Evolutionary conservation across 2,888 invertebrate genomes (phyloP).

Genomic region (Meteorus colon): DNA sequence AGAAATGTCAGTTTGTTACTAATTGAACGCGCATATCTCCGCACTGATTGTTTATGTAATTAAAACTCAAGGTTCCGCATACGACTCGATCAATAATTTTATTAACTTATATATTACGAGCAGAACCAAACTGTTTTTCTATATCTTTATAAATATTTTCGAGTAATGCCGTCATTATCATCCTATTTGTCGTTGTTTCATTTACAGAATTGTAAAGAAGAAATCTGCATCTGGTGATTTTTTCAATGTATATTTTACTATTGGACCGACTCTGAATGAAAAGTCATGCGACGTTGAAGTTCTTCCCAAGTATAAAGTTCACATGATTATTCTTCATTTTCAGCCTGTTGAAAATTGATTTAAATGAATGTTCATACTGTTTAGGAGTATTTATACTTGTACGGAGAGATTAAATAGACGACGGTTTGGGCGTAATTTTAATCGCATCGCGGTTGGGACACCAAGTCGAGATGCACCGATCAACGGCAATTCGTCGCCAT

Average conservation of each 20-base stretch:
- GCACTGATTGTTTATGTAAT: slow-evolving; percentile 56
- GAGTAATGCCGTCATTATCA: neutral
- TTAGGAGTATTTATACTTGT: slow-evolving; percentile 48
- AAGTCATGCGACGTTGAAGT: neutral
- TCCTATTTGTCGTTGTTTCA: neutral
- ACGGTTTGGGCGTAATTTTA: neutral
- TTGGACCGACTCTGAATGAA: neutral
- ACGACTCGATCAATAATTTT: slow-evolving; percentile 32
- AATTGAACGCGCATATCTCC: slow-evolving; percentile 58
- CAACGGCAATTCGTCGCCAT: slow-evolving; percentile 25
- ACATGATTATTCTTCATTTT: neutral
- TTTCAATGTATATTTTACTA: slow-evolving; percentile 15
- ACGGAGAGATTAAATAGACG: slow-evolving; percentile 19
- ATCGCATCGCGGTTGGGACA: neutral
- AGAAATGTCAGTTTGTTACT: slow-evolving; percentile 48
- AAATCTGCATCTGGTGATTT: slow-evolving; percentile 1
- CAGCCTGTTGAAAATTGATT: neutral
- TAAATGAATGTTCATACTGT: slow-evolving; percentile 21
- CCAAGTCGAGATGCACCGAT: slow-evolving; percentile 2
- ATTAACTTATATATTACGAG: slow-evolving; percentile 29
- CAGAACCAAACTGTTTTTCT: neutral
- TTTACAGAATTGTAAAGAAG: neutral
- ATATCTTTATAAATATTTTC: slow-evolving; percentile 8
- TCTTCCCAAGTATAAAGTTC: neutral
- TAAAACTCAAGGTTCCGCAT: slow-evolving; percentile 49